Base-by-base conservation (phyloP, 2,888 invertebrate species). In the Drosophila nr. perissopoda region DNA sequence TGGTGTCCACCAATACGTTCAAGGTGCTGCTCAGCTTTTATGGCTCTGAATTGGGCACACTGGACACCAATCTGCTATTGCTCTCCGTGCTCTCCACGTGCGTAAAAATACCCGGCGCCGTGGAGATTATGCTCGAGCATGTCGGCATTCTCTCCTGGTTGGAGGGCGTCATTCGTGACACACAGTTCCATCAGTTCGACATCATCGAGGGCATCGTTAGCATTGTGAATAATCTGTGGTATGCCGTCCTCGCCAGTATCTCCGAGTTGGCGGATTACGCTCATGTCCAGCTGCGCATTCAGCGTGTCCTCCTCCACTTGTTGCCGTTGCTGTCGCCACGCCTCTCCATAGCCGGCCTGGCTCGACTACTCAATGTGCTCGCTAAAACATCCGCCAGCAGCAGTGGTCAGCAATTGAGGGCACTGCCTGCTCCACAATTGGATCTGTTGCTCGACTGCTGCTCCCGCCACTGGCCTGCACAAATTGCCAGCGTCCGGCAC, bases 11-110 rank as follows among this genome's bases (percentile, higher is more conserved):
- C 0, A 95, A 96, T 93, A 95, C 96, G 13, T 95, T 97, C 79
- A 97, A 97, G 92, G 95, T 97, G 90, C 93, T 98, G 2, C 94
- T 97, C 91, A 95, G 96, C 80, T 96, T 95, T 89, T 96, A 95
- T 89, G 94, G 94, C 0, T 95, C 95, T 31, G 93, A 94, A 25
- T 91, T 96, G 53, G 94, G 95, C n/a, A 96, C 96, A 76, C 92
- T 93, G 56, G 94, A 94, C 73, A 94, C 94, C 1, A 96, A 95
- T 92, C 94, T 95, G 66, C 94, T 95, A 60, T 95, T 97, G 74
- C 93, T 98, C 33, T 94, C 95, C 64, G 94, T 96, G 0, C 83
- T 97, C 1, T 94, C 94, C 75, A 94, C 94, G 3, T 94, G 95
- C 52, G 95, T 95, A 7, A 94, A 94, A 66, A 95, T 97, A 38